These are phyloP conservation scores for Coccyzus lansbergi DNA, from an alignment of 2,797 vertebrate species.

Conservation along the genomic window DNA sequence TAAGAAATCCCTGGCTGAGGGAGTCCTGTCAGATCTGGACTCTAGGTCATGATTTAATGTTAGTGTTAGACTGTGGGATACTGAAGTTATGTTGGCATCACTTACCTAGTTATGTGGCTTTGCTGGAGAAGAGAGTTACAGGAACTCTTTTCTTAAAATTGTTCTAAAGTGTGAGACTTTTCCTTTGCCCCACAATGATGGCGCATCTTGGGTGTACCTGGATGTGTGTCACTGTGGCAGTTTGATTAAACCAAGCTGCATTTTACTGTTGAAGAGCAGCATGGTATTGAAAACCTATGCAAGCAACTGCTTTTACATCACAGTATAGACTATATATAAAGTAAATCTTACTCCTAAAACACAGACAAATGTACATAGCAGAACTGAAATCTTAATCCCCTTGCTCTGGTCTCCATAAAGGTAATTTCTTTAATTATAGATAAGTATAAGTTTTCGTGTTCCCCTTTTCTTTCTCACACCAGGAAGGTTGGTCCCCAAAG, in stretches of 20 bases:
- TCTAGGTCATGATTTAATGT: background rate
- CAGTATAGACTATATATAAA: background rate
- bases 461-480: background rate
- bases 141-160: background rate
- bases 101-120: background rate
- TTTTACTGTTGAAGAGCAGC: background rate
- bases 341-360: background rate
- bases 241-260: background rate
- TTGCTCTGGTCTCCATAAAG: background rate
- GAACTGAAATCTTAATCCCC: background rate
- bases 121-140: background rate
- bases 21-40: background rate
- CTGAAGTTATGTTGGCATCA: accelerated
- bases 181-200: background rate
- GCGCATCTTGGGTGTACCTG: accelerated
- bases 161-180: background rate
- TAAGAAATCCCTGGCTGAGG: background rate
- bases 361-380: background rate
- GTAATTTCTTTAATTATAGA: background rate
- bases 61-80: background rate
- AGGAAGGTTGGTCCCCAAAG: background rate
- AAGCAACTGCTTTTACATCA: background rate
- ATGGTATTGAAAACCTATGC: background rate
- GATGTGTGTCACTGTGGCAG: background rate
- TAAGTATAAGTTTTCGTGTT: background rate